Base-by-base conservation (phyloP, 37 sponge, comb jelly and placozoan species). In the Amphimedon queenslandica region DNA sequence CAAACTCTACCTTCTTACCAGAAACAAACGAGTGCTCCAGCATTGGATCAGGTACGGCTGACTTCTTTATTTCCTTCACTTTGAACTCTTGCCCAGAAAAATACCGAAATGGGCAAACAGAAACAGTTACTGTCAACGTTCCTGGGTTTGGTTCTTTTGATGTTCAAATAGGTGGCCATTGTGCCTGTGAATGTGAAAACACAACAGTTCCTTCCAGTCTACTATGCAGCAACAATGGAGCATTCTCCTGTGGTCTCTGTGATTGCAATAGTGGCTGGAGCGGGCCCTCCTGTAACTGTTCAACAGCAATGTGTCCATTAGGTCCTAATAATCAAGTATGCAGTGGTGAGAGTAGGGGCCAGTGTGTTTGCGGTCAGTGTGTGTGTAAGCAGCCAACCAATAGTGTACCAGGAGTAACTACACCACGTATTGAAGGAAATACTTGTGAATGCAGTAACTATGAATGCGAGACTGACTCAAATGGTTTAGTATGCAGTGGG, bases 241-340 rank as follows among this genome's bases (percentile, higher is more conserved):
- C 40, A 6, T 40, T 74, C 24, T 65, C 28, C 16, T 81, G 82
- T 73, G 82, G 82, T 25, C 38, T 41, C 1, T 81, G 82, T 63
- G 35, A 51, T 23, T 81, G 82, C 33, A 39, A 73, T 29, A n/a
- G 29, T n/a, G 82, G 74, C 40, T 57, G 68, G 82, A 69, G 16
- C 20, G 29, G 42, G 21, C 28, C 1, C 28, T 24, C 20, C 2
- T 69, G 29, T 6, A 1, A 1, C 42, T 69, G 28, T 69, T 39
- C 42, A 3, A 41, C 42, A 25, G 31, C 40, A 11, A 37, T 41
- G 3, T 61, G 53, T 38, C 63, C 42, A 39, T 29, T 36, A 27
- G 76, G 64, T 40, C 40, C 63, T 40, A 41, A 42, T 5, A 66
- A 25, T 10, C 65, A 27, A 1, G 30, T 10, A 1, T 76, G 76